Percentiles rank a stretch among this genome's conserved stretches.
Evolutionary conservation across 2,797 vertebrate genomes (phyloP).

Genomic region (Sylvia borin): DNA sequence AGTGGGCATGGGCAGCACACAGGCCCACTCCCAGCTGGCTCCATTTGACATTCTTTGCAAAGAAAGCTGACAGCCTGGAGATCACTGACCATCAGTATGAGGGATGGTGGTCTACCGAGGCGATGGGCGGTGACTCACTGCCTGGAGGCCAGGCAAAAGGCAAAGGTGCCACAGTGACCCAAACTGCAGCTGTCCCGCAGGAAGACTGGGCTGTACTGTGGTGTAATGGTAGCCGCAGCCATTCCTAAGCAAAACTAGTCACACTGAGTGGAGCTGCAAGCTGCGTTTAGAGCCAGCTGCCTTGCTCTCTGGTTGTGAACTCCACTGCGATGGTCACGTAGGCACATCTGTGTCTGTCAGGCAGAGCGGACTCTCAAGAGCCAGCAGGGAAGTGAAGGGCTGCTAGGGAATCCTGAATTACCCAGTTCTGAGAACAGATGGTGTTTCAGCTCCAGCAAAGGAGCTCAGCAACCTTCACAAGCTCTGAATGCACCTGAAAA

Average conservation of each 20-base stretch:
- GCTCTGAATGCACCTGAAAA: not conserved
- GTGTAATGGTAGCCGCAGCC: not conserved
- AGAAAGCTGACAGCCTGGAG: fast-evolving
- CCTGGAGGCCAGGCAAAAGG: not conserved
- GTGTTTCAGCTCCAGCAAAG: not conserved
- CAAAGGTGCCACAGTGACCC: not conserved
- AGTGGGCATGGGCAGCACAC: not conserved
- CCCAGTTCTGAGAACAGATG: not conserved
- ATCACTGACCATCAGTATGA: not conserved
- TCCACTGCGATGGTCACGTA: fast-evolving
- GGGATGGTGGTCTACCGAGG: not conserved
- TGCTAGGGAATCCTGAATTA: not conserved
- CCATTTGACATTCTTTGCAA: not conserved
- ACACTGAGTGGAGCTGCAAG: not conserved
- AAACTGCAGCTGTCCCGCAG: not conserved
- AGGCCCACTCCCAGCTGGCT: not conserved
- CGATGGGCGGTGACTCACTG: fast-evolving
- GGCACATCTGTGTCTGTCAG: fast-evolving
- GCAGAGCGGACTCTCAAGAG: fast-evolving
- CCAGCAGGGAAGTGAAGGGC: not conserved
- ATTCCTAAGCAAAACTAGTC: not conserved
- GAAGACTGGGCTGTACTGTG: not conserved
- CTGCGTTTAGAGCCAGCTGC: not conserved
- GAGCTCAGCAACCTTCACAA: not conserved
- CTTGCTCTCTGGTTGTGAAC: not conserved